Base-by-base conservation (phyloP, 2,113 vertebrate genomes). In the Ictalurus furcatus region DNA sequence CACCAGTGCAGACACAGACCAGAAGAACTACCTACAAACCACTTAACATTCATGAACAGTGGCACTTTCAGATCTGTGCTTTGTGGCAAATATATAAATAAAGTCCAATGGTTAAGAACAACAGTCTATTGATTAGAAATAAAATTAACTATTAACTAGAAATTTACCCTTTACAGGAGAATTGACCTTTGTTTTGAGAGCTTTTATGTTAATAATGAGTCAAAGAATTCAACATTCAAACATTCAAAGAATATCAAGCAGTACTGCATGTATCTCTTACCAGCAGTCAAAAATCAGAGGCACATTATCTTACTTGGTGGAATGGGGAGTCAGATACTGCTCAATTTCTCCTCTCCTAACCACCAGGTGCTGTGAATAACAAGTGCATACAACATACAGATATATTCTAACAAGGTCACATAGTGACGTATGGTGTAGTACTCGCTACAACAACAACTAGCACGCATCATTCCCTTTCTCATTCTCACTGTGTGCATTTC, bases 1-100 rank as follows among this genome's bases (percentile, higher is more conserved):
- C 61, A 52, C 12, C 5, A 65, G 37, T 65, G 58, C 71, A 74
- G 58, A 28, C 85, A 37, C 19, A 58, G 14, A 34, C 40, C 71
- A 67, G 54, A 89, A 23, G 44, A 74, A 74, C 73, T 78, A 59
- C 63, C 76, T 88, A 88, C 69, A 52, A 84, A 84, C 56, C 87
- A 85, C 76, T 85, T 86, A 89, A 69, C 89, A 82, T 85, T 80
- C 65, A 87, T 21, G 40, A 81, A 87, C 30, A 37, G 34, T 69
- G 79, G 79, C 87, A 84, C 85, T 48, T 88, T 83, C 89, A 89
- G 59, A 69, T 88, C 52, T 78, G 67, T 48, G n/a, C 84, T 74
- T 69, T 89, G 91, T 89, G 87, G 83, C 84, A 90, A 88, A 89
- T 89, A 89, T 86, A 58, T 90, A 91, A 89, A 87, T 63, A 76